A percentile compares a stretch with the other conserved stretches of the same genome.
Evolutionary conservation across 92 coral and sea anemone genomes (phyloP).

Genomic region (Heliopora coerulea): DNA sequence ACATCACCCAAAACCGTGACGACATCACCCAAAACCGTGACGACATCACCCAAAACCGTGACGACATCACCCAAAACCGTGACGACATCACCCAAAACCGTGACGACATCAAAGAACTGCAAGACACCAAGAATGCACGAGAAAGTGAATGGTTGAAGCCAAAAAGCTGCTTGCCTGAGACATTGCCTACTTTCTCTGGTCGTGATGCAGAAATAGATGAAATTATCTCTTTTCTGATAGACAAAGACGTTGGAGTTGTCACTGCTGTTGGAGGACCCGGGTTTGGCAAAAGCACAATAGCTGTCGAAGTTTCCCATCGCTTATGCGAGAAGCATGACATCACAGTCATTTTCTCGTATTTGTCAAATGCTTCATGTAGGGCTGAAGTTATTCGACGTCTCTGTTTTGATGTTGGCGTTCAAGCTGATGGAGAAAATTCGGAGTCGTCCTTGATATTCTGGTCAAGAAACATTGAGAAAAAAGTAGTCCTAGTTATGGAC

Average conservation of each 20-base stretch:
- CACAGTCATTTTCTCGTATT: slow-evolving; percentile 14
- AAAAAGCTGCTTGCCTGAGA: slow-evolving; percentile 12
- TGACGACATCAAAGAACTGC: background rate
- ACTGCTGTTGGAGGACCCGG: slow-evolving; percentile 21
- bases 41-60: too few species aligned
- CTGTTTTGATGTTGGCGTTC: slow-evolving; percentile 18
- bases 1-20: too few species aligned
- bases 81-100: background rate
- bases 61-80: too few species aligned
- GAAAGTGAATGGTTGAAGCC: slow-evolving; percentile 7
- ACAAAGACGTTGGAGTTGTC: background rate
- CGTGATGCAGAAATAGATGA: slow-evolving; percentile 9
- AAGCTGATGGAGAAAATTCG: slow-evolving; percentile 1
- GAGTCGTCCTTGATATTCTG: too few species aligned
- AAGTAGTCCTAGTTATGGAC: slow-evolving; percentile 16
- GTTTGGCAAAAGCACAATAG: too few species aligned
- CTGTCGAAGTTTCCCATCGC: slow-evolving; percentile 24
- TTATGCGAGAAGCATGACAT: slow-evolving; percentile 1
- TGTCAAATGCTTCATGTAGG: background rate
- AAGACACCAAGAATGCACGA: background rate
- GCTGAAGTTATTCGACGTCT: slow-evolving; percentile 17
- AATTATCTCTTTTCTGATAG: background rate
- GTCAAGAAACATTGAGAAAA: background rate
- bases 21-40: too few species aligned
- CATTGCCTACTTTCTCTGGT: background rate